phyloP scores from a whole-genome alignment of 2,113 vertebrate genomes.

The Pelodiscus sinensis region DNA sequence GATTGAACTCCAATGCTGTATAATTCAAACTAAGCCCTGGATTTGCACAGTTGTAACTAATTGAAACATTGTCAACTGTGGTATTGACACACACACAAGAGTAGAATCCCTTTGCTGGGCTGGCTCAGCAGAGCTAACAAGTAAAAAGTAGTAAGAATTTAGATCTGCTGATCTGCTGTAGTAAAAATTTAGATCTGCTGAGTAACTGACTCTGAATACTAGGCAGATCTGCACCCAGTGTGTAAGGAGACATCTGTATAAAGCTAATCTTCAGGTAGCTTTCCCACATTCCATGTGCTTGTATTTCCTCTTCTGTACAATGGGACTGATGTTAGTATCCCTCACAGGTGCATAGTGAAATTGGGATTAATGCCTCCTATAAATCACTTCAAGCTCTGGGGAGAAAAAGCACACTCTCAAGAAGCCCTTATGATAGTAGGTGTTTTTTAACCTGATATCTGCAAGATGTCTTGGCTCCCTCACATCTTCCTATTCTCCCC shows the following conservation, averaged over 20 bases:
- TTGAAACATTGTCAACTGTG: not conserved
- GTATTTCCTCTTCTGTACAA: not conserved
- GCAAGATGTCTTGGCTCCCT: not conserved
- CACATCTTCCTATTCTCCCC: not conserved
- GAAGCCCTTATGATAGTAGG: not conserved
- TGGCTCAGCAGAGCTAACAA: not conserved
- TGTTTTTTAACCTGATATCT: not conserved
- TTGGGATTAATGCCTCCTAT: accelerated
- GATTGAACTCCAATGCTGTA: not conserved
- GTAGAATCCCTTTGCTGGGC: not conserved
- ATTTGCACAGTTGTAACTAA: conserved; percentile 1
- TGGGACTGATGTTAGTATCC: not conserved
- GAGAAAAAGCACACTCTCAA: not conserved
- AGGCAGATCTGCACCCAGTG: accelerated
- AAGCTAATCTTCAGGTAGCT: not conserved
- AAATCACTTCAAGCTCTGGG: not conserved
- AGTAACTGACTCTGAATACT: accelerated
- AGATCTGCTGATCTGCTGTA: not conserved
- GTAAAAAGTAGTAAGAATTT: not conserved
- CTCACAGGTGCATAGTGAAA: not conserved
- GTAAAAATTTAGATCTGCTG: not conserved
- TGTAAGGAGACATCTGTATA: not conserved
- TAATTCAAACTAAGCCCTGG: not conserved
- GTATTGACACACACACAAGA: not conserved
- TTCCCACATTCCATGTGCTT: accelerated